Percentiles rank a stretch among this genome's conserved stretches.
These are phyloP conservation scores for Theodoxus fluviatilis DNA, from an alignment of 2,888 invertebrate species.

Conservation along the genomic window DNA sequence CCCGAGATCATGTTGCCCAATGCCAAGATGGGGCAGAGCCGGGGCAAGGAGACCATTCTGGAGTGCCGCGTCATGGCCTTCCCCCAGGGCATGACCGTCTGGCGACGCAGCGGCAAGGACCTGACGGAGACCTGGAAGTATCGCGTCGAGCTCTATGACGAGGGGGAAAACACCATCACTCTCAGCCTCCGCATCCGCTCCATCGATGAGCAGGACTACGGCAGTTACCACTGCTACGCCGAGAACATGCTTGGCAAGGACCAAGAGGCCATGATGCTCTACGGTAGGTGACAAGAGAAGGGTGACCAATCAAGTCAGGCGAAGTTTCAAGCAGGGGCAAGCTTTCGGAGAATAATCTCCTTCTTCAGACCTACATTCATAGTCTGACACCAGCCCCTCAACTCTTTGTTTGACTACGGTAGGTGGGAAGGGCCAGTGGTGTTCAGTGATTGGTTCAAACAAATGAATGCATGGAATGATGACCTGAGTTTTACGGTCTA, in stretches of 20 bases:
- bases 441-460: background rate
- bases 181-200: slow-evolving; percentile 47
- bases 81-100: slow-evolving; percentile 54
- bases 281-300: slow-evolving; percentile 48
- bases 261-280: slow-evolving; percentile 43
- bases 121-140: slow-evolving; percentile 48
- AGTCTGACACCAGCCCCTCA: too few species aligned
- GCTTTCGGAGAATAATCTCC: too few species aligned
- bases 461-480: slow-evolving; percentile 19
- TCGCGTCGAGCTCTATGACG: slow-evolving; percentile 52
- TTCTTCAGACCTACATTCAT: too few species aligned
- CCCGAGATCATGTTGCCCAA: slow-evolving; percentile 58
- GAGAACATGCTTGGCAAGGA: slow-evolving; percentile 48
- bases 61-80: slow-evolving; percentile 60
- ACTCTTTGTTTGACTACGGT: too few species aligned
- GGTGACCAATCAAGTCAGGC: too few species aligned
- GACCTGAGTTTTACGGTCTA: too few species aligned
- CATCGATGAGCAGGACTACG: slow-evolving; percentile 46
- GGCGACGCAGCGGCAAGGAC: slow-evolving; percentile 47
- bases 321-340: too few species aligned
- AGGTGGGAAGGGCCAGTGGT: too few species aligned
- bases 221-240: slow-evolving; percentile 50
- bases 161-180: slow-evolving; percentile 50
- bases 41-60: slow-evolving; percentile 58
- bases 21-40: slow-evolving; percentile 52